Evolutionary conservation across 2,797 vertebrate genomes (phyloP).

Genomic region (Mus spretus): DNA sequence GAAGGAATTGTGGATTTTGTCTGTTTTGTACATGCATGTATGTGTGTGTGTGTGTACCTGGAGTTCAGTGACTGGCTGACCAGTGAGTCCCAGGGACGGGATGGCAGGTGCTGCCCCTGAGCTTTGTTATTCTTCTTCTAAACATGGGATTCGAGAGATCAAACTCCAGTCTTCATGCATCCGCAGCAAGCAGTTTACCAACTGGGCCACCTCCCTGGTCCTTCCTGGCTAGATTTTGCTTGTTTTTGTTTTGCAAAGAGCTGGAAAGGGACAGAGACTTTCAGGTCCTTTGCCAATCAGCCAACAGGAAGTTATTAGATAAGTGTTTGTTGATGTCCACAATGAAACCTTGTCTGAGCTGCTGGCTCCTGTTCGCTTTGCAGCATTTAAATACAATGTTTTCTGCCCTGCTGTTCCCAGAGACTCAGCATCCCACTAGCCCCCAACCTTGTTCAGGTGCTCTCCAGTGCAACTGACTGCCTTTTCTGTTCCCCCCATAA

Average conservation of each 20-base stretch:
- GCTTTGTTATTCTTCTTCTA: not conserved
- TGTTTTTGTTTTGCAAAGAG: not conserved
- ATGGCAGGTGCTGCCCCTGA: not conserved
- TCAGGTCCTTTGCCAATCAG: not conserved
- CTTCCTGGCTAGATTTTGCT: not conserved
- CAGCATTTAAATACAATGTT: not conserved
- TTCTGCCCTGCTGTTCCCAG: not conserved
- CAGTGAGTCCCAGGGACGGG: not conserved
- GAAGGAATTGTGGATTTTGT: not conserved
- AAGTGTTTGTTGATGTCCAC: not conserved
- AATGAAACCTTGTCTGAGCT: fast-evolving
- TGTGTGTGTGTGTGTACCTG: not conserved
- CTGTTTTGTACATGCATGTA: not conserved
- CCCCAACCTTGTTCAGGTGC: not conserved
- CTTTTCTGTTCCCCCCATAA: not conserved
- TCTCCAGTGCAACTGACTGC: not conserved
- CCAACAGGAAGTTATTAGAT: not conserved
- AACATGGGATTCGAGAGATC: not conserved
- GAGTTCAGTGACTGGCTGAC: not conserved
- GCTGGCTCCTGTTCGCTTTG: not conserved
- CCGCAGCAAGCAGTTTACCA: not conserved
- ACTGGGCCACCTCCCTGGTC: not conserved
- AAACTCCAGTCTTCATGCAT: not conserved
- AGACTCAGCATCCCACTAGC: not conserved
- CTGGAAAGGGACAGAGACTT: not conserved